Conservation (phyloP, 2,113 vertebrate genomes). For the Ptilorrhoa leucosticta region DNA sequence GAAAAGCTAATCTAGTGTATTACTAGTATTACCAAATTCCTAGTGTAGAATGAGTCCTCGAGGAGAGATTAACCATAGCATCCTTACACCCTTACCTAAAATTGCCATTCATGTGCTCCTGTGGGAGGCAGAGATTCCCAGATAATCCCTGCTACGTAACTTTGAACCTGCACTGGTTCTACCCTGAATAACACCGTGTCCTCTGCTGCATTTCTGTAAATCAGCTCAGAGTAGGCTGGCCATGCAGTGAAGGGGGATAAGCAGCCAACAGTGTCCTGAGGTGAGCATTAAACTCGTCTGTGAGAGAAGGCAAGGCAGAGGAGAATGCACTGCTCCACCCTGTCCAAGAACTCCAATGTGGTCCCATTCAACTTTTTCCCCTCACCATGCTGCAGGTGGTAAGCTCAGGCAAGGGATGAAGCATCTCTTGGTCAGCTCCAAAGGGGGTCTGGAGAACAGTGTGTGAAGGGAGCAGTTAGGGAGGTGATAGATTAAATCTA, state of each 20-base stretch:
- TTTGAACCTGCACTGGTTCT: not conserved
- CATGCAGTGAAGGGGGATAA: not conserved
- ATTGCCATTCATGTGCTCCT: not conserved
- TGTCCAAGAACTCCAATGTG: not conserved
- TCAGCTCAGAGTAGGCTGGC: not conserved
- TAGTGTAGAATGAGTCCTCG: not conserved
- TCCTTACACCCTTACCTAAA: not conserved
- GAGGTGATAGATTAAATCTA: not conserved
- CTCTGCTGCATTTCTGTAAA: not conserved
- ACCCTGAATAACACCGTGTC: not conserved
- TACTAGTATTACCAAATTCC: not conserved
- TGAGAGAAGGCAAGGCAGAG: not conserved
- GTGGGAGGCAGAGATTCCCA: not conserved
- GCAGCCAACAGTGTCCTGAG: not conserved
- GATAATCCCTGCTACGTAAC: not conserved
- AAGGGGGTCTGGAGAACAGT: not conserved
- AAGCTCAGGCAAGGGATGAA: not conserved
- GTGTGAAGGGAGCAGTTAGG: not conserved
- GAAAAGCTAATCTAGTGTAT: not conserved
- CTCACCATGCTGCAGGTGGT: fast-evolving
- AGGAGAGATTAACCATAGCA: not conserved
- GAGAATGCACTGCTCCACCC: not conserved
- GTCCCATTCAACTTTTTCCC: fast-evolving
- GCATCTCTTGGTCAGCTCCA: not conserved
- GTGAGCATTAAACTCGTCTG: not conserved